Base-by-base conservation (phyloP, 1,140 invertebrate genomes). In the Dreissena rostriformis region DNA sequence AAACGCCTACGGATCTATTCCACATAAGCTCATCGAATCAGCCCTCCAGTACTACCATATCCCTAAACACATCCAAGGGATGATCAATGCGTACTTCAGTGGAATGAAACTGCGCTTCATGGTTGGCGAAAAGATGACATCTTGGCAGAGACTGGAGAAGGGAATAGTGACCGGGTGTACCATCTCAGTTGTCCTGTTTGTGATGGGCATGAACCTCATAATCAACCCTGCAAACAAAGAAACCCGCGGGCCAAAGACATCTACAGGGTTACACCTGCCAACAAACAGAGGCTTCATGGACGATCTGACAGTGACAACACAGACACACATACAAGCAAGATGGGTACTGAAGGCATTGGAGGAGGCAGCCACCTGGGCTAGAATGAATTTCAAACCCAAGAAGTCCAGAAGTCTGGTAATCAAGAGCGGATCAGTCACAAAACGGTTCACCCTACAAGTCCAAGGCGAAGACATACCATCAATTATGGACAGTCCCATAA, bases 1-100 rank as follows among this genome's bases (percentile, higher is more conserved):
- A 28, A 77, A 77, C 49, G 75, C 75, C 14, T 77, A 39, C 49
- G 75, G 75, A 8, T 29, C 57, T 12, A 77, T 77, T 39, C 75
- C 75, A 14, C 75, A 65, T 63, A 26, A 77, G 63, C 57, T 77
- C 10, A 77, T 49, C n/a, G 75, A 65, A 57, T 14, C 19, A 61
- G 73, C 55, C 26, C 73, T 75, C 39, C 17, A 75, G 12, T 29
- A 75, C 55, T 75, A 75, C 26, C 52, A 75, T 61, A 51, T 55
- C 52, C 73, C 53, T 39, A 8, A 39, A 39, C 39, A 39, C 39
- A 39, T 39, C 8, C 39, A 39, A 39, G 39, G 39, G 39, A 39
- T 39, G 39, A 39, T 39, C 39, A 39, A 39, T 39, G 39, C 17
- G 57, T n/a, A 24, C 57, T 61, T 61, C 57, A 61, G 17, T 24